Evolutionary conservation across 2,888 invertebrate species (phyloP).

Genomic region (Tachina lurida): DNA sequence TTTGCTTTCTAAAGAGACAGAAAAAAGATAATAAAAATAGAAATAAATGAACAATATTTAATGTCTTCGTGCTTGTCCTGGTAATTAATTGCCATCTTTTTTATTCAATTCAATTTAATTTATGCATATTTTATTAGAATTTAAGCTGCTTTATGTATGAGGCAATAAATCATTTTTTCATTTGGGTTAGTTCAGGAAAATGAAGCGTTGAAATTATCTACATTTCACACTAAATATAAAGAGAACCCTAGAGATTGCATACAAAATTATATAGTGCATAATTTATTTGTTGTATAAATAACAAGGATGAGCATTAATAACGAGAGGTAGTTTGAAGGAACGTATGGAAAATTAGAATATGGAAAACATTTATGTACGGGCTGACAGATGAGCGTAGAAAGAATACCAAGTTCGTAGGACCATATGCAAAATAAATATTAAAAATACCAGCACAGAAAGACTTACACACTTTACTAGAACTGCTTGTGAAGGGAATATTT

Average conservation of each 20-base stretch:
- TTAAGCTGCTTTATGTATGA: not conserved
- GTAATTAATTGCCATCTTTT: conserved; percentile 61
- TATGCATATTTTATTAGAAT: conserved; percentile 34
- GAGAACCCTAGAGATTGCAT: conserved; percentile 37
- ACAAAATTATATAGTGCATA: not conserved
- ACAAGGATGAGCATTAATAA: not conserved
- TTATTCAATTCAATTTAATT: conserved; percentile 37
- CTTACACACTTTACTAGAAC: no score
- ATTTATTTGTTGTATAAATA: not conserved
- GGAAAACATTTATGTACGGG: not conserved
- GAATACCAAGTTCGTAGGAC: no score
- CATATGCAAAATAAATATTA: no score
- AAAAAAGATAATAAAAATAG: not conserved
- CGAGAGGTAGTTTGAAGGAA: not conserved
- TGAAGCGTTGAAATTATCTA: conserved; percentile 38
- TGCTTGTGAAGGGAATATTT: no score
- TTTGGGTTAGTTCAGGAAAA: not conserved
- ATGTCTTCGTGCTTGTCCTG: conserved; percentile 24
- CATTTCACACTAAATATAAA: conserved; percentile 27
- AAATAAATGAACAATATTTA: conserved; percentile 1
- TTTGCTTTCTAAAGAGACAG: not conserved
- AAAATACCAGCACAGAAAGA: no score
- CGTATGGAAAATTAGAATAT: not conserved
- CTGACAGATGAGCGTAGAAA: no score
- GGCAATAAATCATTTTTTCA: conserved; percentile 45